Evolutionary conservation across 2,113 vertebrate species (phyloP), one percentile per base, ranked within the genome.

Genomic region (Prunella himalayana): DNA sequence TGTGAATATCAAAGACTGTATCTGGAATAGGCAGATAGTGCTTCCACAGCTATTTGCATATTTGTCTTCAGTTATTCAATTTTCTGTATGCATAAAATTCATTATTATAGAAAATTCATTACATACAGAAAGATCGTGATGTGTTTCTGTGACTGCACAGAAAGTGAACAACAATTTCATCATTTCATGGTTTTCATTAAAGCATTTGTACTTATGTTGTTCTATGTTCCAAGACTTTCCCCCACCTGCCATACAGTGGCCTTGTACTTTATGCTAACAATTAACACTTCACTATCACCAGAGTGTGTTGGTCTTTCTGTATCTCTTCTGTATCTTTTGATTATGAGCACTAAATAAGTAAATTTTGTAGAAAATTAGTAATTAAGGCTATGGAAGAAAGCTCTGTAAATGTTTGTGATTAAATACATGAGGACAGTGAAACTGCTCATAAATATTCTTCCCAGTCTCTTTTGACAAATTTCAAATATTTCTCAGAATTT

Each of bases 11-110:
- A 82, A 82, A 89, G 81, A 86, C 88, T 50, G 39, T 65, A 75
- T 86, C 72, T 81, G 90, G 72, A 95, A 81, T 41, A n/a, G 68
- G 27, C 56, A 83, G 92, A 95, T 78, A 92, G 71, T n/a, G 20
- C 9, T 95, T 92, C 37, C 57, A 75, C n/a, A 56, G 68, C 22
- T 88, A 86, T 93, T 88, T 91, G 59, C 56, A 21, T 81, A 63
- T 91, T 93, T 88, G 12, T 69, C 22, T 82, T 85, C 54, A 88
- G 20, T 72, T 54, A 69, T 64, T 80, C 54, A 7, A 3, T 65
- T 94, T 82, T 64, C 59, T 59, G 1, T 42, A 45, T 42, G n/a
- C 49, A 83, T 22, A 57, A 28, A 63, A 77, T 69, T 47, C 7
- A 82, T 77, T 72, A 25, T 47, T 80, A 45, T 45, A 73, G 42